Base-by-base conservation (phyloP, 2,113 vertebrate genomes). In the Upupa epops region DNA sequence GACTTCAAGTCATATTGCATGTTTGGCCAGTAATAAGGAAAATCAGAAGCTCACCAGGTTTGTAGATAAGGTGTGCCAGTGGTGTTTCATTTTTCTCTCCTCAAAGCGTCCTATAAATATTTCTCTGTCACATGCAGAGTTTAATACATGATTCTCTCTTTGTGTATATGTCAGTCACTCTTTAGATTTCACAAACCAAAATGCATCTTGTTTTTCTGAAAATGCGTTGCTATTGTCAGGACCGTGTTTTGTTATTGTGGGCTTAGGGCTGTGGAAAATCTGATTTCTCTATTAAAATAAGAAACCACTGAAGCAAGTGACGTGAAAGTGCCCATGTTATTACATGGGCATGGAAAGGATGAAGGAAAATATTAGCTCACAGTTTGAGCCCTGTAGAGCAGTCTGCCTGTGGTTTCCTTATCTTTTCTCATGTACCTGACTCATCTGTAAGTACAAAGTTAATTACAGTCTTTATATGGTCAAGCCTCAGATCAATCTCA, bases 401-500 rank as follows among this genome's bases (percentile, higher is more conserved):
- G 55, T 64, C 31, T 1, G 16, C 37, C 51, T 69, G 20, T 82
- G 64, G 40, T 73, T 92, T 82, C 42, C 18, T 76, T 69, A 28
- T 69, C 45, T 68, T 56, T 68, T 76, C 46, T 89, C 6, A 0
- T 24, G 7, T 79, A 95, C 81, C 75, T 93, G 87, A 94, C 66
- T 94, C 74, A 91, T 95, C 59, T 80, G 42, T 66, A 87, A 91
- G 51, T 69, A 83, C 36, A 63, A 72, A 93, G 63, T 83, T 89
- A 94, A 93, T 91, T 91, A 55, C 68, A 76, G 32, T 59, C 84
- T 91, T 92, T 94, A 89, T 88, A 89, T 74, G 91, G 87, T 70
- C 75, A 88, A 92, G 20, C n/a, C 48, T 76, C 48, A 34, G 37
- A 88, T 85, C 84, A 92, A 17, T 89, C 51, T 77, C 46, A 82